Percentiles rank a stretch among this genome's conserved stretches.
phyloP scores from a whole-genome alignment of 2,113 vertebrate genomes.

The Platysternon megacephalum region DNA sequence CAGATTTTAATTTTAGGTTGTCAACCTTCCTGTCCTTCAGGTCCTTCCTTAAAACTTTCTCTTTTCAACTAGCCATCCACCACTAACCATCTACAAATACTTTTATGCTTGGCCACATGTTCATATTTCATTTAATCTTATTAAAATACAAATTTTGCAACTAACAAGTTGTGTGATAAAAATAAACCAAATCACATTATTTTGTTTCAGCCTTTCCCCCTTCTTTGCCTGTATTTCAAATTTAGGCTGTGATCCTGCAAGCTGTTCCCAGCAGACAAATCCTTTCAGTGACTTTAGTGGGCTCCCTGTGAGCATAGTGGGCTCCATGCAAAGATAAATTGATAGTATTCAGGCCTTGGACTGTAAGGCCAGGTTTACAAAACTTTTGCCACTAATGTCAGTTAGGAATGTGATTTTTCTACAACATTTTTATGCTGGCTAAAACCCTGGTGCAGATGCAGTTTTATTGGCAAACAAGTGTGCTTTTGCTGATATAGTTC shows the following conservation, averaged over 20 bases:
- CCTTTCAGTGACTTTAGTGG: background rate
- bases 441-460: background rate
- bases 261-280: background rate
- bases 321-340: background rate
- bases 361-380: fast-evolving
- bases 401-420: background rate
- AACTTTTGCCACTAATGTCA: background rate
- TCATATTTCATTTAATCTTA: background rate
- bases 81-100: background rate
- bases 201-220: fast-evolving
- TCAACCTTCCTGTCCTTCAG: fast-evolving
- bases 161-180: background rate
- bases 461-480: background rate
- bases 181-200: background rate
- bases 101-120: background rate
- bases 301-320: background rate
- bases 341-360: background rate
- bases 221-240: background rate
- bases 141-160: background rate
- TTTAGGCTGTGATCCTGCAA: fast-evolving
- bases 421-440: background rate
- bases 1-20: background rate
- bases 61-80: fast-evolving
- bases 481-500: background rate
- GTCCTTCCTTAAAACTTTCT: background rate